Evolutionary conservation across 2,888 invertebrate species (phyloP).

Genomic region (Hypsopygia costalis): DNA sequence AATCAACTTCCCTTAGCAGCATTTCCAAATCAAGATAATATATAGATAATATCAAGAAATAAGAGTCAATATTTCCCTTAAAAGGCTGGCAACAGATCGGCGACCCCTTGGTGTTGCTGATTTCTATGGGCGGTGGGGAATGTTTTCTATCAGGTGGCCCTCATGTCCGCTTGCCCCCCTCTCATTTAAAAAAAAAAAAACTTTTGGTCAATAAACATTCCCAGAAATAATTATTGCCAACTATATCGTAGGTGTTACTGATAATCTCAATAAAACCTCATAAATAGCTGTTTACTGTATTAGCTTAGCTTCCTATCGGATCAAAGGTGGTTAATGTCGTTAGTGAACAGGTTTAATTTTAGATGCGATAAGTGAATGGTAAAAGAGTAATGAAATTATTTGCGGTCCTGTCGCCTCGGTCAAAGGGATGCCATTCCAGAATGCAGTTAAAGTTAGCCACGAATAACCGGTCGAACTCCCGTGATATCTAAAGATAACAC

Average conservation of each 20-base stretch:
- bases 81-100: too few relatives aligned
- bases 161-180: too few relatives aligned
- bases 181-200: too few relatives aligned
- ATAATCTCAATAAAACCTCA: background rate
- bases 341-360: background rate
- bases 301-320: background rate
- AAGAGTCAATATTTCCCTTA: too few relatives aligned
- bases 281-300: background rate
- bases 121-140: too few relatives aligned
- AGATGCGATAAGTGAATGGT: constrained; percentile 4
- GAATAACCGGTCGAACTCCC: constrained; percentile 21
- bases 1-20: too few relatives aligned
- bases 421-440: constrained; percentile 23
- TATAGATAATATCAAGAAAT: too few relatives aligned
- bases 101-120: too few relatives aligned
- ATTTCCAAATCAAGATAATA: too few relatives aligned
- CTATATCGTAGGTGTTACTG: background rate
- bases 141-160: too few relatives aligned
- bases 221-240: background rate
- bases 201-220: constrained; percentile 33
- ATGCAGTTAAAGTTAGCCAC: constrained; percentile 22
- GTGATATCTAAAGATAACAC: constrained; percentile 10
- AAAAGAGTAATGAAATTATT: constrained; percentile 18
- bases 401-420: constrained; percentile 16
- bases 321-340: constrained; percentile 1